Evolutionary conservation across 2,113 vertebrate genomes (phyloP).

Genomic region (Hypomesus transpacificus): DNA sequence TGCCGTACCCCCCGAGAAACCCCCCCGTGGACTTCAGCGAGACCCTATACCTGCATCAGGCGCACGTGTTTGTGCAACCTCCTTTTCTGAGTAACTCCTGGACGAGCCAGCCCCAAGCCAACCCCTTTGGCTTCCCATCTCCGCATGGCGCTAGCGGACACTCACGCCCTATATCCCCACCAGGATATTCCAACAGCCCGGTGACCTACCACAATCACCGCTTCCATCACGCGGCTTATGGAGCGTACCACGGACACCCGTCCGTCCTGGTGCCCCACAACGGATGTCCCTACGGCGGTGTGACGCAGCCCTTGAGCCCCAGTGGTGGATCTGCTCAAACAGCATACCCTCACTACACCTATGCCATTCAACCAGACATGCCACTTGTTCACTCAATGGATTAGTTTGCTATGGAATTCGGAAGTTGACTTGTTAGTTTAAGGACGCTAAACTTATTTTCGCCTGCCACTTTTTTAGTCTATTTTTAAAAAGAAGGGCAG

Average conservation of each 20-base stretch:
- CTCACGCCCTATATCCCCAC: slow-evolving; percentile 46
- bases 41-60: slow-evolving; percentile 51
- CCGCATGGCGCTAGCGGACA: slow-evolving; percentile 35
- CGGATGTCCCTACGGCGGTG: slow-evolving; percentile 49
- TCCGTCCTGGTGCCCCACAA: slow-evolving; percentile 58
- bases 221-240: slow-evolving; percentile 52
- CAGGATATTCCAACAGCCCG: slow-evolving; percentile 37
- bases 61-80: slow-evolving; percentile 42
- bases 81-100: slow-evolving; percentile 51
- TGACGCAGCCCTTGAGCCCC: slow-evolving; percentile 60
- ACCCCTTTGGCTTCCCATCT: slow-evolving; percentile 31
- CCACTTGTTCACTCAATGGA: no score
- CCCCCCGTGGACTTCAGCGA: slow-evolving; percentile 48
- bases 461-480: no score
- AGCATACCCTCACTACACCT: slow-evolving; percentile 53
- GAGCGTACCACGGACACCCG: slow-evolving; percentile 50
- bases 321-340: slow-evolving; percentile 49
- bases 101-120: slow-evolving; percentile 41
- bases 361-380: neutral
- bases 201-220: slow-evolving; percentile 46
- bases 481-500: no score
- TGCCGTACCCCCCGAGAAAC: slow-evolving; percentile 41
- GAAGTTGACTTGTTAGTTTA: no score
- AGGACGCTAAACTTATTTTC: no score
- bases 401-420: no score